Base-by-base conservation (phyloP, 2,113 vertebrate species). In the Zeus faber region DNA sequence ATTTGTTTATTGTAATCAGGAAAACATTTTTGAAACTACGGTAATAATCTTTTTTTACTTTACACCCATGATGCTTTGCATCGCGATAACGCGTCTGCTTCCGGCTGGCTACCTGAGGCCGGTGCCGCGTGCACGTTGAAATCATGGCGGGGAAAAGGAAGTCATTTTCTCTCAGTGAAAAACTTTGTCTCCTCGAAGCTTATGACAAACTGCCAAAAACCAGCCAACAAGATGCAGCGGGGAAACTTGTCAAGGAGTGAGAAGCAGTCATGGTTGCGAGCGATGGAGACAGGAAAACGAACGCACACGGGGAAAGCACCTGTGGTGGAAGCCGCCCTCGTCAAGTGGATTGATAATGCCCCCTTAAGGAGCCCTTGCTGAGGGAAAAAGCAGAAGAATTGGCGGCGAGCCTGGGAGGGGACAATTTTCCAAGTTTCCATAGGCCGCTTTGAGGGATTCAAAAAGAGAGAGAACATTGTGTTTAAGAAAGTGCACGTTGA, bases 131-230 rank as follows among this genome's bases (percentile, higher is more conserved):
- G 27, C 27, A 29, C 27, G 9, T 29, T 29, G 27, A 29, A 29
- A 29, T 29, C 21, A n/a, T 26, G 2, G n/a, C n/a, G n/a, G 8
- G 43, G 21, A 11, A 6, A 47, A 33, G 5, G 54, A 60, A 65
- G 65, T 54, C n/a, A 58, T 5, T 9, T 47, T 33, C 1, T 72
- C 18, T 45, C 18, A n/a, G n/a, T n/a, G n/a, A n/a, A n/a, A n/a
- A n/a, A n/a, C n/a, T n/a, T n/a, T n/a, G n/a, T n/a, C 43, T 22
- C 43, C 18, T 45, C 6, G 43, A 45, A 23, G 20, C 20, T 22
- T 45, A 45, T 45, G 43, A 45, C 21, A 45, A 45, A 23, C 21
- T 45, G 43, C 43, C 43, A 43, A 45, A 45, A 22, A 22, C 11
- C 4, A 22, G 43, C 43, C 43, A 45, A 45, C 40, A 20, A 43